Base-by-base conservation (phyloP, 2,113 vertebrate species). In the Indri indri region DNA sequence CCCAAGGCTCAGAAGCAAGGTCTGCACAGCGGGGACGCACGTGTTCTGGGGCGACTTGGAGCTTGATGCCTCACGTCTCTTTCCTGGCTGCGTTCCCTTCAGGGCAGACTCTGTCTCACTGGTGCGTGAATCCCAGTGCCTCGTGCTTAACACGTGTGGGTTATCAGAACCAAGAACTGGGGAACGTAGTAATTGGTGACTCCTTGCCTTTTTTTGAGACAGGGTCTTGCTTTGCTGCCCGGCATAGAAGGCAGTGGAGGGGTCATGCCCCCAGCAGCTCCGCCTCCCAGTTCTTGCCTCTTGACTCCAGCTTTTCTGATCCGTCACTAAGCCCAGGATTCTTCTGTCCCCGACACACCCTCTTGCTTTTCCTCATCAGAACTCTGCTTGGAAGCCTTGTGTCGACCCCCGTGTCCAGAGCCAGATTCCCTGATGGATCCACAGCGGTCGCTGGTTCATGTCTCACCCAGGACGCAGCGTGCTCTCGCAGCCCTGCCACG, bases 301-400 rank as follows among this genome's bases (percentile, higher is more conserved):
- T 50, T 13, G 34, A 23, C 65, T 59, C 8, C 6, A 18, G 6
- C 18, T 57, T n/a, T 65, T 40, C 4, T 23, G 18, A 45, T 34
- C 20, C 0, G 0, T 25, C 45, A 8, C 16, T 50, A 40, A 22
- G n/a, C 25, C 18, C 2, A 2, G 27, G 13, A 30, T 25, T 65
- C 76, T 45, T 65, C 87, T 52, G 68, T 40, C 45, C 52, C 45
- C 32, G 57, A 3, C 8, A 18, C 32, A 7, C 12, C 14, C 16
- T 47, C 10, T 88, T 42, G 22, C 34, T 59, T 47, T 52, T 77
- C 45, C 45, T 40, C 6, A 61, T 90, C 8, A 71, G 77, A 90
- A 50, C 9, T 52, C 13, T 45, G 0, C 45, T 6, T 6, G 0
- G 8, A 17, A 86, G 52, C 45, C 12, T 4, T 22, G 34, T 12